phyloP scores from a whole-genome alignment of 1,140 invertebrate species.

The Ladona fulva region DNA sequence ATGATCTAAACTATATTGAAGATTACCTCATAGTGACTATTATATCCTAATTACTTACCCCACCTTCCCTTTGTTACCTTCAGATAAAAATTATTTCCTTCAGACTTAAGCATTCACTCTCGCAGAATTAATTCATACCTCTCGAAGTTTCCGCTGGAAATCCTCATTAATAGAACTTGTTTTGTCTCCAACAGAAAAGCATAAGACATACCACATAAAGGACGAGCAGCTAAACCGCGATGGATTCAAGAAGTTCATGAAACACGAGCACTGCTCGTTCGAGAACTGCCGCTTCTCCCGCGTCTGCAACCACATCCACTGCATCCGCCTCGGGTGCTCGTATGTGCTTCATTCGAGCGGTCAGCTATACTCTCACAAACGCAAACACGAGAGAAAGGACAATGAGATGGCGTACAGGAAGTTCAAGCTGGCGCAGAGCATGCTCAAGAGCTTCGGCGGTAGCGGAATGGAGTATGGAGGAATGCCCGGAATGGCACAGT shows the following conservation, averaged over 20 bases:
- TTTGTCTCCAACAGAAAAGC: slow-evolving; percentile 71
- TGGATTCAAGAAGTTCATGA: slow-evolving; percentile 98
- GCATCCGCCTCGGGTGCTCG: slow-evolving; percentile 88
- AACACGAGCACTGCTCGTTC: slow-evolving; percentile 88
- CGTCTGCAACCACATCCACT: slow-evolving; percentile 97
- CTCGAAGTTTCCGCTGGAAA: too few relatives aligned
- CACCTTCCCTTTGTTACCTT: too few relatives aligned
- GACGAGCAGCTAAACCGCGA: slow-evolving; percentile 91
- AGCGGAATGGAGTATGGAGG: neutral
- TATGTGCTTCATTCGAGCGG: slow-evolving; percentile 94
- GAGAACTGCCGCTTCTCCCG: slow-evolving; percentile 85
- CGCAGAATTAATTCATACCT: too few relatives aligned
- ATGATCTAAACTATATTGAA: too few relatives aligned
- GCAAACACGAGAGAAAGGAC: slow-evolving; percentile 91
- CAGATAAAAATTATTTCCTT: too few relatives aligned
- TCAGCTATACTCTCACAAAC: slow-evolving; percentile 94
- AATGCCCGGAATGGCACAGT: neutral
- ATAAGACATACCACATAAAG: slow-evolving; percentile 97
- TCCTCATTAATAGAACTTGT: slow-evolving; percentile 14
- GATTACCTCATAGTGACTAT: too few relatives aligned
- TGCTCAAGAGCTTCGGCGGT: slow-evolving; percentile 32
- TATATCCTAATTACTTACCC: too few relatives aligned
- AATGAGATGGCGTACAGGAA: slow-evolving; percentile 74
- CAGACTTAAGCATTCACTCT: too few relatives aligned
- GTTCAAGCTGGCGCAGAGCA: slow-evolving; percentile 55